A percentile compares a stretch with the other conserved stretches of the same genome.
Conservation (phyloP, 2,888 invertebrate species). For the Aethes cnicana region DNA sequence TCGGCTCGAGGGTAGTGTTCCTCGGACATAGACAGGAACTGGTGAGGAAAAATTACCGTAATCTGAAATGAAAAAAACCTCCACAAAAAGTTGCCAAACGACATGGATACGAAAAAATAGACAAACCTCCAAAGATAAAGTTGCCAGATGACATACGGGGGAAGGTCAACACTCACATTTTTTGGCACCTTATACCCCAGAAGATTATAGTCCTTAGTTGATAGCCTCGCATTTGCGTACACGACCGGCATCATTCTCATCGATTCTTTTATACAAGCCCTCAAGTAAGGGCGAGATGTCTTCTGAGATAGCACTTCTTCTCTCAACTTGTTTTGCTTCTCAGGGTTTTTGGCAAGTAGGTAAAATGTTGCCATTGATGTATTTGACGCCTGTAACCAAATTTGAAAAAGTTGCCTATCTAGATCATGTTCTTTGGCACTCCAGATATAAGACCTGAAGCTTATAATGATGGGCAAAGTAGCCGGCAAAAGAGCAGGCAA, state of each 20-base stretch:
- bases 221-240: conserved; percentile 78
- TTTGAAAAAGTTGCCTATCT: too few relatives aligned
- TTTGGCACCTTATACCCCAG: conserved; percentile 85
- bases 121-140: too few relatives aligned
- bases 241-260: conserved; percentile 84
- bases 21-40: conserved; percentile 84
- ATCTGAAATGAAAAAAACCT: background rate
- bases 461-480: too few relatives aligned
- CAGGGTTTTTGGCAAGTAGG: conserved; percentile 83
- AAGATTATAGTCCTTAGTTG: conserved; percentile 80
- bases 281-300: conserved; percentile 78
- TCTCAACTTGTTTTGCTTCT: conserved; percentile 84
- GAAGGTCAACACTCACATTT: conserved; percentile 74
- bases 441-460: too few relatives aligned
- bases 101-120: too few relatives aligned
- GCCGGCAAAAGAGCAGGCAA: too few relatives aligned
- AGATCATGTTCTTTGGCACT: too few relatives aligned
- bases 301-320: conserved; percentile 72
- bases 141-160: too few relatives aligned
- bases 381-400: conserved; percentile 75
- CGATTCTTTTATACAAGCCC: conserved; percentile 88
- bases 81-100: too few relatives aligned
- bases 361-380: conserved; percentile 81
- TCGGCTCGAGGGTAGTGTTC: conserved; percentile 83
- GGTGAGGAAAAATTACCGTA: conserved; percentile 64